These are phyloP conservation scores for Cecidostiba fungosa DNA, from an alignment of 2,888 invertebrate genomes.

Conservation along the genomic window DNA sequence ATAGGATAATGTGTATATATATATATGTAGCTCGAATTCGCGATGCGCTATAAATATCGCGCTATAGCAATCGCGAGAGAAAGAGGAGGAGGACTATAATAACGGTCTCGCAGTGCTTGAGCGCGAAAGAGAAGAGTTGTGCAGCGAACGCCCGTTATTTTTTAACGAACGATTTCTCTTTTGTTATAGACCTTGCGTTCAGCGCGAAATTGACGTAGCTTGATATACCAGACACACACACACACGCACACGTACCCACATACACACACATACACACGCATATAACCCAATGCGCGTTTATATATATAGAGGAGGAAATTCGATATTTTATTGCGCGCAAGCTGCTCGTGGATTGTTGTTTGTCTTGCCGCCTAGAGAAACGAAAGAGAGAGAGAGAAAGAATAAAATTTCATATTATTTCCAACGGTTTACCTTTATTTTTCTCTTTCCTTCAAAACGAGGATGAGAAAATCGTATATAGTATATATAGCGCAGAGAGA, in stretches of 20 bases:
- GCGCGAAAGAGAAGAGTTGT: slow-evolving; percentile 3
- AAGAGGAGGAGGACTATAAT: neutral
- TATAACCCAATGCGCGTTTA: no score
- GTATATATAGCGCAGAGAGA: neutral
- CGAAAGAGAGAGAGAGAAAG: neutral
- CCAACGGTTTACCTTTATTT: slow-evolving; percentile 19
- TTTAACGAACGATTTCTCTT: slow-evolving; percentile 47
- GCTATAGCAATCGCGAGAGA: neutral
- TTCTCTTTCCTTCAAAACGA: neutral
- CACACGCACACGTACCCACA: neutral
- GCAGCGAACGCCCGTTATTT: slow-evolving; percentile 39
- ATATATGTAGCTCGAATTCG: no score
- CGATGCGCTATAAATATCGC: neutral
- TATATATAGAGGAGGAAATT: slow-evolving; percentile 42
- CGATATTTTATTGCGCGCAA: slow-evolving; percentile 45
- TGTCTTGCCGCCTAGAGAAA: slow-evolving; percentile 21
- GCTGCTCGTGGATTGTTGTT: slow-evolving; percentile 41
- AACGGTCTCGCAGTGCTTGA: neutral
- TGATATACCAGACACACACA: slow-evolving; percentile 15
- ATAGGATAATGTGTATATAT: no score
- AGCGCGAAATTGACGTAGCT: slow-evolving; percentile 39
- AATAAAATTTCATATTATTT: slow-evolving; percentile 27
- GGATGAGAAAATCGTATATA: neutral
- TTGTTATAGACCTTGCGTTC: slow-evolving; percentile 28
- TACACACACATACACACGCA: neutral